Conservation (phyloP, 2,888 invertebrate genomes). For the Branchellion lobata region DNA sequence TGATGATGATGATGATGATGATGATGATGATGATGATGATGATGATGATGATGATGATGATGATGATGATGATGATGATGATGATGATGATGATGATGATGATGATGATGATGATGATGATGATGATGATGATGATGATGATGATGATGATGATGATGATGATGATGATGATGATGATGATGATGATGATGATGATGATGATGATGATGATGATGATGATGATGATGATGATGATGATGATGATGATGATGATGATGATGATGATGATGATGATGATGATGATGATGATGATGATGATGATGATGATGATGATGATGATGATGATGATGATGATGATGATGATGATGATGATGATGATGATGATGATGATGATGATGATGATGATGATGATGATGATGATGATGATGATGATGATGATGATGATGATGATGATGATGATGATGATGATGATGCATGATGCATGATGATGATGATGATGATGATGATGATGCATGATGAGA, state of each 20-base stretch:
- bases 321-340: conserved; percentile 39
- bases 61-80: neutral
- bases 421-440: neutral
- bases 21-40: neutral
- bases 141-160: neutral
- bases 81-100: neutral
- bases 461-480: too few relatives aligned
- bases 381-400: too few relatives aligned
- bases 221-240: conserved; percentile 1
- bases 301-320: conserved; percentile 35
- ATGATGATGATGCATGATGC: neutral
- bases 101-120: neutral
- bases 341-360: conserved; percentile 13
- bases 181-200: neutral
- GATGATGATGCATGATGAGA: too few relatives aligned
- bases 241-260: neutral
- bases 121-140: conserved; percentile 1
- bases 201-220: neutral
- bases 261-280: conserved; percentile 49
- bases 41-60: conserved; percentile 1
- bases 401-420: neutral
- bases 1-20: neutral
- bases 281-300: conserved; percentile 26
- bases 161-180: conserved; percentile 3
- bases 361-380: too few relatives aligned